Base-by-base conservation (phyloP, 2,113 vertebrate species). In the Clarias gariepinus region DNA sequence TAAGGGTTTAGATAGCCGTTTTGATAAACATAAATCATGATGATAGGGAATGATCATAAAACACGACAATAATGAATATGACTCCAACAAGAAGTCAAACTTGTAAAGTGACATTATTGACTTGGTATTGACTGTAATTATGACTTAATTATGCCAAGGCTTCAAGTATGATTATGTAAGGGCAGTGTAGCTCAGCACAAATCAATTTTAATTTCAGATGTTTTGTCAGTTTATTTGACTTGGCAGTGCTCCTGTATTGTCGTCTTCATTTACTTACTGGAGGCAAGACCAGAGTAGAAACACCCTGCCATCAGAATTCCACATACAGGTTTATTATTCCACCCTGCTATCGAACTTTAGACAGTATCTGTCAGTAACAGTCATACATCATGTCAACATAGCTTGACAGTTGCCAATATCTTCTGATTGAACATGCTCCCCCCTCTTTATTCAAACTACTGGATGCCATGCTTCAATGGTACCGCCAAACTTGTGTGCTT, bases 341-440 rank as follows among this genome's bases (percentile, higher is more conserved):
- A 33, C 60, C 82, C 85, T 53, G 78, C 82, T 85, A 68, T 83
- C 88, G 83, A 77, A 87, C 87, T 86, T 57, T 77, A 41, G n/a
- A 85, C 83, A 85, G 55, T 88, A 60, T 85, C 90, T 91, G 92
- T 87, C 57, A 91, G 92, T 93, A 92, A 93, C 89, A 77, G 91
- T 89, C 92, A 90, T 94, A 91, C 90, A 94, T 94, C 93, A 93
- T 85, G 60, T 88, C 90, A 88, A 87, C 91, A 89, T 87, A 82
- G 82, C 82, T 84, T 93, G 94, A 94, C 94, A 94, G 92, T 92
- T 92, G 92, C 91, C 91, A 90, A 87, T 92, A 93, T 90, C 69
- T 79, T 82, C 47, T 89, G 86, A 87, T 85, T 93, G 91, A 93
- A 90, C 89, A 11, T 90, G 85, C 88, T 80, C 91, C 91, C 91